phyloP scores from a whole-genome alignment of 1,140 invertebrate genomes.

The Teleopsis dalmanni region DNA sequence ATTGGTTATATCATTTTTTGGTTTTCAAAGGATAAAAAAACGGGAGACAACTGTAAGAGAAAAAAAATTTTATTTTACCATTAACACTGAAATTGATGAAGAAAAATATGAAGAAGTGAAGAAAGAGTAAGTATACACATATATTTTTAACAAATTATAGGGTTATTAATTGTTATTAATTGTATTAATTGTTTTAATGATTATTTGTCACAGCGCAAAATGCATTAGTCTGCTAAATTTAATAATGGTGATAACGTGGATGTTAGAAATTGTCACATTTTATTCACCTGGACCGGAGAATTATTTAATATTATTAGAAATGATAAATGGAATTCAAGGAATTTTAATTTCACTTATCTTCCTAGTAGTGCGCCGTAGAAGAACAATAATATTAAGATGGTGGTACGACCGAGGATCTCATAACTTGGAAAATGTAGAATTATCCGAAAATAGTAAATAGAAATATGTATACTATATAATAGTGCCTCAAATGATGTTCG shows the following conservation, averaged over 20 bases:
- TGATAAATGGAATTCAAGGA: slow-evolving; percentile 39
- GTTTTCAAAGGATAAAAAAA: slow-evolving; percentile 34
- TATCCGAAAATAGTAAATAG: slow-evolving; percentile 11
- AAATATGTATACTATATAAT: too few relatives aligned
- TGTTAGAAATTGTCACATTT: slow-evolving; percentile 39
- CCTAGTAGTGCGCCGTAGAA: slow-evolving; percentile 32
- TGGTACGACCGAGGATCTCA: slow-evolving; percentile 40
- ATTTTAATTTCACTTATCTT: slow-evolving; percentile 40
- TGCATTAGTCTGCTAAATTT: slow-evolving; percentile 34
- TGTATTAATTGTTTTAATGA: neutral
- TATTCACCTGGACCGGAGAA: slow-evolving; percentile 30
- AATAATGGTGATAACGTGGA: slow-evolving; percentile 36
- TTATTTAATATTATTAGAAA: slow-evolving; percentile 31
- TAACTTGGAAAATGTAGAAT: slow-evolving; percentile 27
- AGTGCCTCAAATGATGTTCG: too few relatives aligned
- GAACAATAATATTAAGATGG: slow-evolving; percentile 38
- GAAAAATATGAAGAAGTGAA: slow-evolving; percentile 37
- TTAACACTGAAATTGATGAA: slow-evolving; percentile 16
- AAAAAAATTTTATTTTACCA: slow-evolving; percentile 14
- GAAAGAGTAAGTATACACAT: slow-evolving; percentile 29
- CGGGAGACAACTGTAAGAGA: neutral
- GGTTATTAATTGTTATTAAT: neutral
- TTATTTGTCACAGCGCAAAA: slow-evolving; percentile 24
- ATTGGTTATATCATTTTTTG: slow-evolving; percentile 31
- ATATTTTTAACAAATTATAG: neutral